These are phyloP conservation scores for Phalera bucephala DNA, from an alignment of 2,888 invertebrate species.

Conservation along the genomic window DNA sequence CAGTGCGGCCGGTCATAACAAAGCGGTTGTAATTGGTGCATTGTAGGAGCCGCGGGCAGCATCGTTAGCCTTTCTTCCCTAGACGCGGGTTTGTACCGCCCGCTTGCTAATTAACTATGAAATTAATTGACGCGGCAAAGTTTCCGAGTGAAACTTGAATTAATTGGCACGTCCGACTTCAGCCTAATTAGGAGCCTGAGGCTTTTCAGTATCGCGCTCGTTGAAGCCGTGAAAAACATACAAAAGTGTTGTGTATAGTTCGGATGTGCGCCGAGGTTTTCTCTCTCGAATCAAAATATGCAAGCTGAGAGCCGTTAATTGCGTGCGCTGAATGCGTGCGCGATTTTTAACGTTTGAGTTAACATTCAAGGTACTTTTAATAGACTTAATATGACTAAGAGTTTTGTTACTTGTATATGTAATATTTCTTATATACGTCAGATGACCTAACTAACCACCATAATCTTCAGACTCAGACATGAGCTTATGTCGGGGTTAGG, in stretches of 20 bases:
- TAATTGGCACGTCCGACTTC: constrained; percentile 83
- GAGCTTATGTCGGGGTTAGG: no score
- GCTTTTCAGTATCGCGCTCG: constrained; percentile 79
- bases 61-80: constrained; percentile 79
- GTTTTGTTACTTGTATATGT: no score
- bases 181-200: constrained; percentile 82
- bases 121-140: constrained; percentile 83
- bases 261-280: constrained; percentile 21
- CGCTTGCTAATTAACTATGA: constrained; percentile 81
- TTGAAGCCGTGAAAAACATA: constrained; percentile 78
- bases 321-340: constrained; percentile 32
- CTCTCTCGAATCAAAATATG: constrained; percentile 38
- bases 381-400: no score
- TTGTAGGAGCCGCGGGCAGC: constrained; percentile 70
- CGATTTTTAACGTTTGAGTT: constrained; percentile 10
- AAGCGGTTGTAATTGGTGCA: constrained; percentile 76
- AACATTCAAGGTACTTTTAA: not conserved
- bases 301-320: constrained; percentile 35
- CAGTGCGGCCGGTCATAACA: constrained; percentile 54
- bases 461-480: no score
- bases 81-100: constrained; percentile 73
- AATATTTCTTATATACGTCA: no score
- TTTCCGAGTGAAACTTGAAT: constrained; percentile 83
- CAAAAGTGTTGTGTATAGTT: constrained; percentile 70
- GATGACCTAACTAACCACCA: no score